Percentiles rank a stretch among this genome's conserved stretches.
phyloP scores from a whole-genome alignment of 2,797 vertebrate genomes.

The Sylvia borin region DNA sequence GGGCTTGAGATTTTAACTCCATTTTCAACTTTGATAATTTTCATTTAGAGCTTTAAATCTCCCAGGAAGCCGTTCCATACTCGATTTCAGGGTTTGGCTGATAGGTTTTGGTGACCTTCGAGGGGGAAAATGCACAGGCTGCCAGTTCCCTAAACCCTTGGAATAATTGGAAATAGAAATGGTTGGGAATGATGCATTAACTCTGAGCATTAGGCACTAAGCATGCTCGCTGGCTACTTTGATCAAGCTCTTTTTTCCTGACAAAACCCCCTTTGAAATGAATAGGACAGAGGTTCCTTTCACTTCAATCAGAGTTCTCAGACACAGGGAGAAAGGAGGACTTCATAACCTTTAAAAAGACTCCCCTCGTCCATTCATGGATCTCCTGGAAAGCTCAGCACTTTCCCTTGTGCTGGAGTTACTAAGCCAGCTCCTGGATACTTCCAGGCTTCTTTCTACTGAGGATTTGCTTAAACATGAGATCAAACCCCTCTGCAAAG shows the following conservation, averaged over 20 bases:
- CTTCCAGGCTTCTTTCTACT: constrained; percentile 9
- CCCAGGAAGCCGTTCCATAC: neutral
- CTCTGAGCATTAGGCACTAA: constrained; percentile 69
- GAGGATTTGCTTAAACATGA: neutral
- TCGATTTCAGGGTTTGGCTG: neutral
- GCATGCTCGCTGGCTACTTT: constrained; percentile 74
- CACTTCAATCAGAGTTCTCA: constrained; percentile 75
- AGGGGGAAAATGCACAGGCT: constrained; percentile 44
- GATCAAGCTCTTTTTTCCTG: constrained; percentile 69
- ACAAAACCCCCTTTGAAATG: constrained; percentile 79
- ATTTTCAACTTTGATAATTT: neutral
- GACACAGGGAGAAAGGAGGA: constrained; percentile 76
- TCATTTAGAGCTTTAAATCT: neutral
- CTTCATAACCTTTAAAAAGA: constrained; percentile 73
- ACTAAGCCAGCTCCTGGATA: constrained; percentile 63
- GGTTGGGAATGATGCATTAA: constrained; percentile 69
- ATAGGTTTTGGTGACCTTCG: constrained; percentile 18
- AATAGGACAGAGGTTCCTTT: constrained; percentile 80
- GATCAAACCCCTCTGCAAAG: neutral
- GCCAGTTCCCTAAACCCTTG: constrained; percentile 30
- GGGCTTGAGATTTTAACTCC: neutral
- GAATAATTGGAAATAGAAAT: constrained; percentile 71
- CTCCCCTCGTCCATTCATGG: constrained; percentile 72
- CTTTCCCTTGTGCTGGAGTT: constrained; percentile 54
- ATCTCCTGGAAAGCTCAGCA: constrained; percentile 65